Evolutionary conservation across 2,797 vertebrate genomes (phyloP).

Genomic region (Selene dorsalis): DNA sequence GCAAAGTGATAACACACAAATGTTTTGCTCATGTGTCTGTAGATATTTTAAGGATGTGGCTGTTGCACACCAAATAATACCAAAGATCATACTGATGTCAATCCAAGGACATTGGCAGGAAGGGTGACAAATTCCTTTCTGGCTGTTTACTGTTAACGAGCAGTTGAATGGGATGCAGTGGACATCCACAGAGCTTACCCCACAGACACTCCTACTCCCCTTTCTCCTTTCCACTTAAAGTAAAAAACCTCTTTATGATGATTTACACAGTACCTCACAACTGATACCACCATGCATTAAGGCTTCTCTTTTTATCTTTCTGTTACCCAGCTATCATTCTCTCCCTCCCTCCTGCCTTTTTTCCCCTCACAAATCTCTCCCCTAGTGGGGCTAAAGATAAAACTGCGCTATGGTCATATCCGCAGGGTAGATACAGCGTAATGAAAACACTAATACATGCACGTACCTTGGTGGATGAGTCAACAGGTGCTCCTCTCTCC

Average conservation of each 20-base stretch:
- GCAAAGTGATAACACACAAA: neutral
- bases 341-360: neutral
- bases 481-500: slow-evolving; percentile 93
- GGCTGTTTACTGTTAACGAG: slow-evolving; percentile 42
- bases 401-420: neutral
- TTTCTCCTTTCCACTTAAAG: neutral
- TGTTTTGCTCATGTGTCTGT: neutral
- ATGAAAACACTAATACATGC: neutral
- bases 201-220: slow-evolving; percentile 16
- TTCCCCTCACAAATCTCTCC: neutral
- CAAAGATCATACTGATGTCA: slow-evolving; percentile 35
- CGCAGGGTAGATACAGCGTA: neutral
- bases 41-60: slow-evolving; percentile 16
- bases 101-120: slow-evolving; percentile 41
- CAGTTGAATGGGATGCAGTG: slow-evolving; percentile 41
- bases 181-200: slow-evolving; percentile 11
- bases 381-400: neutral
- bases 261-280: slow-evolving; percentile 21
- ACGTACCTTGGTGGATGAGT: slow-evolving; percentile 95
- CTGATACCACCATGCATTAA: slow-evolving; percentile 28
- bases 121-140: slow-evolving; percentile 45
- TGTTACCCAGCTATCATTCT: neutral
- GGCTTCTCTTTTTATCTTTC: slow-evolving; percentile 10
- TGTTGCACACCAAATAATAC: slow-evolving; percentile 25
- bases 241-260: slow-evolving; percentile 23